These are phyloP conservation scores for Pseudochirops cupreus DNA, from an alignment of 2,797 vertebrate species.

Conservation along the genomic window DNA sequence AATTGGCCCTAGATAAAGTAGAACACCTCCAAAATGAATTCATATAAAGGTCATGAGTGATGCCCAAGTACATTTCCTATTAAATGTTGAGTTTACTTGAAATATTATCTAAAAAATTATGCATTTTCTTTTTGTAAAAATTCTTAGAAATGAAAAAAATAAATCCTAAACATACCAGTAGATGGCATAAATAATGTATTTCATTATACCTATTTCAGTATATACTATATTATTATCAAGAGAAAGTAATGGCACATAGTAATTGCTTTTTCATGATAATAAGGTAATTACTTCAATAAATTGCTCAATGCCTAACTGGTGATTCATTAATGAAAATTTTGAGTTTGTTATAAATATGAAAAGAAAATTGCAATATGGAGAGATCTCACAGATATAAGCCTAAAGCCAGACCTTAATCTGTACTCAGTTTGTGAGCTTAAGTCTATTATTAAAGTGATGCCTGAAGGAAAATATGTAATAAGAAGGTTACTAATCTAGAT, in stretches of 20 bases:
- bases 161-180: slow-evolving; percentile 72
- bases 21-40: slow-evolving; percentile 51
- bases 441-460: slow-evolving; percentile 45
- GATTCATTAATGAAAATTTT: slow-evolving; percentile 29
- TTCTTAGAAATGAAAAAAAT: slow-evolving; percentile 57
- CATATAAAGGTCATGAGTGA: slow-evolving; percentile 35
- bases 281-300: slow-evolving; percentile 26
- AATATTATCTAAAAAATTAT: slow-evolving; percentile 31
- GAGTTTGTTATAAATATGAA: slow-evolving; percentile 45
- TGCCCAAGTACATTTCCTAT: slow-evolving; percentile 37
- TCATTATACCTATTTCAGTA: slow-evolving; percentile 28
- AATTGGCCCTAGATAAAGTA: slow-evolving; percentile 33
- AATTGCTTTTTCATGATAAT: background rate
- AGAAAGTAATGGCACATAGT: fast-evolving
- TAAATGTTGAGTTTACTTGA: slow-evolving; percentile 57
- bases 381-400: slow-evolving; percentile 1
- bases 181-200: slow-evolving; percentile 81
- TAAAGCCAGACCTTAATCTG: slow-evolving; percentile 3
- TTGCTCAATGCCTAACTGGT: slow-evolving; percentile 31
- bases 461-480: slow-evolving; percentile 21
- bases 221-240: background rate
- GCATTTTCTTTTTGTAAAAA: slow-evolving; percentile 39
- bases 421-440: background rate
- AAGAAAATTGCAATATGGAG: slow-evolving; percentile 46
- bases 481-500: background rate